Base-by-base conservation (phyloP, 2,888 invertebrate species). In the Leptura quadrifasciata region DNA sequence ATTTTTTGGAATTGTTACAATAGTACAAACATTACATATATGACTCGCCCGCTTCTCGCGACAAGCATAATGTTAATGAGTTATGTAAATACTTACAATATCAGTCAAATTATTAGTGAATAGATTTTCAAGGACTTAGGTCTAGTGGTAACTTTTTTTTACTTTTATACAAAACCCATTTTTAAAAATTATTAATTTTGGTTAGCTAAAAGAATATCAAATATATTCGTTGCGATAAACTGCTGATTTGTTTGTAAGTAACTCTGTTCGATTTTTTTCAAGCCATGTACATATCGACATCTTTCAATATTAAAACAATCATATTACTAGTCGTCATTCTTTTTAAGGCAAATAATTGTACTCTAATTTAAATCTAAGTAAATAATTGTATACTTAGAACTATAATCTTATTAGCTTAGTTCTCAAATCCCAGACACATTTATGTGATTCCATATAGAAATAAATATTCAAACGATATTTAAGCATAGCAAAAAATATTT, bases 291-390 rank as follows among this genome's bases (percentile, higher is more conserved):
- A 85, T 85, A 85, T 81, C 83, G 81, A 81, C 77, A 82, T 77
- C 63, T 76, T 80, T 81, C 77, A 81, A 80, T 84, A 83, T 85
- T 82, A 80, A 83, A 85, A 86, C 86, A 86, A 86, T 86, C 85
- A 84, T 85, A 83, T 74, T 83, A 83, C 86, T 86, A 86, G 85
- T 86, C 85, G 84, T 84, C 80, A 79, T 82, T 80, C 72, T 79
- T 74, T 70, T 77, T 69, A 77, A 77, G 75, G 76, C 73, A 76
- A 74, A 75, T 76, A 73, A 72, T 21, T 73, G 71, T 73, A 76
- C 27, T 70, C 57, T 75, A 72, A 67, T 67, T 74, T 60, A 35
- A 74, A 68, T 55, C 52, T 67, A 74, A 64, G 58, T 20, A 24
- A 21, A 54, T 63, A 67, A 57, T 72, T 72, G 72, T 73, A 73